Percentiles rank a stretch among this genome's conserved stretches.
Conservation (phyloP, 1,140 invertebrate genomes). For the Periplaneta americana region DNA sequence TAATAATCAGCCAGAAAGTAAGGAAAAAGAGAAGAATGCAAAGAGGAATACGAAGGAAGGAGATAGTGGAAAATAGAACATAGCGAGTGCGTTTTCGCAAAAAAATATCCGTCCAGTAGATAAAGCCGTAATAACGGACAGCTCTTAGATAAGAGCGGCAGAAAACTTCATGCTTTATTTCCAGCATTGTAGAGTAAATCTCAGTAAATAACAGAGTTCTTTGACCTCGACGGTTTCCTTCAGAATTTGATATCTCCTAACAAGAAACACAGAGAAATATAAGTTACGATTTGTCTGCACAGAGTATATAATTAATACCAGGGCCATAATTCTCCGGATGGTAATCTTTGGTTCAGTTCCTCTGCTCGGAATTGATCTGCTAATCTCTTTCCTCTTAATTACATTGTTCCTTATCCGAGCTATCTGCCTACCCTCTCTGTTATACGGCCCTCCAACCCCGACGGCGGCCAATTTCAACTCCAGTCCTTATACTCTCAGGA, state of each 20-base stretch:
- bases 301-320: background rate
- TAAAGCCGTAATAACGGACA: too few species aligned
- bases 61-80: too few species aligned
- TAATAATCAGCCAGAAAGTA: too few species aligned
- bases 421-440: background rate
- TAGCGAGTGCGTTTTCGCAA: too few species aligned
- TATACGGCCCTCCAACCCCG: background rate
- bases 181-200: background rate
- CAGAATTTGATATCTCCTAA: too few species aligned
- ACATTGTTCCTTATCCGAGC: background rate
- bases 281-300: background rate
- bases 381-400: background rate
- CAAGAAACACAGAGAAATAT: background rate
- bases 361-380: background rate
- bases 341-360: background rate
- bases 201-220: background rate
- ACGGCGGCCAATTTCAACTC: background rate
- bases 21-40: too few species aligned
- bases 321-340: background rate
- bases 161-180: too few species aligned
- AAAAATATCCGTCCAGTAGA: too few species aligned
- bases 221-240: background rate
- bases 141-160: too few species aligned
- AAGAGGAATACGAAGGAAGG: too few species aligned
- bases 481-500: background rate